Base-by-base conservation (phyloP, 1,140 invertebrate species). In the Drosophila sp. region DNA sequence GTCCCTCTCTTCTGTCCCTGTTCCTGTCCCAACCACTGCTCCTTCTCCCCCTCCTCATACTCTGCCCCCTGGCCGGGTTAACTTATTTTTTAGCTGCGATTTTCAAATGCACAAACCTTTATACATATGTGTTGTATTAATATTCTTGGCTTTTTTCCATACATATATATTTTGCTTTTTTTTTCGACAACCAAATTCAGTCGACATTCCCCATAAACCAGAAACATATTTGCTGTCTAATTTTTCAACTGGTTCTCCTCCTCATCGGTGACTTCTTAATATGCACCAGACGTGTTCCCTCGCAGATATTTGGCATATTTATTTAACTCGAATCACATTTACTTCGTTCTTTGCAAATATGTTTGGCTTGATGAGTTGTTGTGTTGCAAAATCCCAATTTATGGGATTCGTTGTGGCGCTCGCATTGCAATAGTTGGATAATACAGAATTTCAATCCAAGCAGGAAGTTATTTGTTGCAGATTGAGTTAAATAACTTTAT, bases 171-270 rank as follows among this genome's bases (percentile, higher is more conserved):
- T 65, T 56, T 45, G 4, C 38, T 45, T 27, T n/a, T 34, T 41
- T 50, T 67, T 36, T 46, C 21, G 8, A 29, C 7, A 27, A 50
- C 14, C 50, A 71, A 78, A 81, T 78, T 72, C 78, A 78, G 78
- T 75, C 82, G 78, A 86, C 82, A 86, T 72, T 63, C 50, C 70
- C 78, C 78, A 87, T 81, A 86, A 80, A 78, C 61, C 77, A 67
- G 54, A 67, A 66, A 78, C 70, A 59, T 41, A 59, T 58, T 53
- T 76, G 43, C 58, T 76, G 78, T 81, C 78, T 76, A 87, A 86
- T 82, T 76, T 81, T 78, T 72, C 66, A 87, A 81, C 82, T 81
- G 74, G 78, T 87, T 86, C 70, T 54, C 40, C 18, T 41, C 51
- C 53, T 43, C 40, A 53, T 46, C 14, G 64, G 25, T 14, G 46